A percentile compares a stretch with the other conserved stretches of the same genome.
phyloP scores from a whole-genome alignment of 2,797 vertebrate genomes.

The Sparus aurata region DNA sequence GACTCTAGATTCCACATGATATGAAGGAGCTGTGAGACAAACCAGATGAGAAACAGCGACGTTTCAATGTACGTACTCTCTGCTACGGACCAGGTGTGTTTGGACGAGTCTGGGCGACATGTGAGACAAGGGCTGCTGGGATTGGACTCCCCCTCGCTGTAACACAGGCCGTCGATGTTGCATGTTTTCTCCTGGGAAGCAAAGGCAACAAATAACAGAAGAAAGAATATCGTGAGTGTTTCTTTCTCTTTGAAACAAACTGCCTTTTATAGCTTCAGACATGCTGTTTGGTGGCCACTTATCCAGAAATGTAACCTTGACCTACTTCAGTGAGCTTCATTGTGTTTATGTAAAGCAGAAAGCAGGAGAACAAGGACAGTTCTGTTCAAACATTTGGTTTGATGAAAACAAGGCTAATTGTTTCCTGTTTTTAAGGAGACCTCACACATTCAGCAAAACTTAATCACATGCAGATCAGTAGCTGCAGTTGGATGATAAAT shows the following conservation, averaged over 20 bases:
- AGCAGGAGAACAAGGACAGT: slow-evolving; percentile 15
- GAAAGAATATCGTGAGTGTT: background rate
- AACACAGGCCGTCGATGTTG: slow-evolving; percentile 90
- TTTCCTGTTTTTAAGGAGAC: slow-evolving; percentile 51
- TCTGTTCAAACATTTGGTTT: slow-evolving; percentile 32
- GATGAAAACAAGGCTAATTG: slow-evolving; percentile 41
- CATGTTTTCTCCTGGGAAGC: slow-evolving; percentile 90
- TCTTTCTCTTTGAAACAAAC: slow-evolving; percentile 11
- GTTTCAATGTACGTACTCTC: slow-evolving; percentile 84
- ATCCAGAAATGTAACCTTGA: background rate
- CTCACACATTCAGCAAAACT: slow-evolving; percentile 1
- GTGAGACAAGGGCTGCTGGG: slow-evolving; percentile 89
- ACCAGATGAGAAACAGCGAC: background rate
- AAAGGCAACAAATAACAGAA: slow-evolving; percentile 10
- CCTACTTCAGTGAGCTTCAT: background rate
- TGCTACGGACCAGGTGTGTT: slow-evolving; percentile 89
- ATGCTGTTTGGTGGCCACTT: background rate
- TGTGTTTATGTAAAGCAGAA: background rate
- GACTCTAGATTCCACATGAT: background rate
- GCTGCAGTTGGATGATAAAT: no score
- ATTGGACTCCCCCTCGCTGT: slow-evolving; percentile 87
- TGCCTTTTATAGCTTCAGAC: background rate
- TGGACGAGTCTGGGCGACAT: slow-evolving; percentile 89
- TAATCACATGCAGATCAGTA: background rate
- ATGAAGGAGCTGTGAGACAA: background rate